Percentiles rank a stretch among this genome's conserved stretches.
phyloP scores from a whole-genome alignment of 2,113 vertebrate species.

The Sphaerodactylus townsendi region DNA sequence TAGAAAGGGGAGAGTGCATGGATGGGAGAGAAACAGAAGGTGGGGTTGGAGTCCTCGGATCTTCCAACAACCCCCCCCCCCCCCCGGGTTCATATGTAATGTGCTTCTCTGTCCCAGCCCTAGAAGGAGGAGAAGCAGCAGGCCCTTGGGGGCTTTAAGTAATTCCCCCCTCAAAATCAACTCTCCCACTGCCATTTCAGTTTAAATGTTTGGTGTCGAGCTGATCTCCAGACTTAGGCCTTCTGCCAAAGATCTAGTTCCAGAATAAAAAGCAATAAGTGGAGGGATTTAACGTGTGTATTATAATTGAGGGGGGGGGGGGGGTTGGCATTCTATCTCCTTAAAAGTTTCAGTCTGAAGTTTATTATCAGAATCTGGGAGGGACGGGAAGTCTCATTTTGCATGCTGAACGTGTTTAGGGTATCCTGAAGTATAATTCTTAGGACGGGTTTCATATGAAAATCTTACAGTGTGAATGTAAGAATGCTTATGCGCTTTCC shows the following conservation, averaged over 20 bases:
- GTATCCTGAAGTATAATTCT: not conserved
- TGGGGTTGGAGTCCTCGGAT: not conserved
- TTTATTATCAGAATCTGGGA: not conserved
- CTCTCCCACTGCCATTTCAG: not conserved
- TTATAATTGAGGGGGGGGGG: not conserved
- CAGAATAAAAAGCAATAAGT: not conserved
- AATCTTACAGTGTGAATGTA: not conserved
- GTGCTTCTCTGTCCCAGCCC: no score
- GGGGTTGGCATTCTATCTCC: not conserved
- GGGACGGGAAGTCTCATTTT: not conserved
- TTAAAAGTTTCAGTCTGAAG: not conserved
- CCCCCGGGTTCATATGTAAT: no score
- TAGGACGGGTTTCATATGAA: not conserved
- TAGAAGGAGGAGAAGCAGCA: no score
- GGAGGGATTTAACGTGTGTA: not conserved
- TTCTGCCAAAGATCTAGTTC: not conserved
- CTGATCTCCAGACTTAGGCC: not conserved
- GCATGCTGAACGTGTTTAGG: not conserved
- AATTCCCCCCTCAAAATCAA: not conserved
- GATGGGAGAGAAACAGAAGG: not conserved
- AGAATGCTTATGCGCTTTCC: not conserved
- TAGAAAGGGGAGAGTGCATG: not conserved
- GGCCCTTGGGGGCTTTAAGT: not conserved
- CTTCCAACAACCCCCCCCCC: not conserved
- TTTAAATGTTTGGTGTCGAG: not conserved